Conservation (phyloP, 2,797 vertebrate genomes). For the Tokudaia muenninki region DNA sequence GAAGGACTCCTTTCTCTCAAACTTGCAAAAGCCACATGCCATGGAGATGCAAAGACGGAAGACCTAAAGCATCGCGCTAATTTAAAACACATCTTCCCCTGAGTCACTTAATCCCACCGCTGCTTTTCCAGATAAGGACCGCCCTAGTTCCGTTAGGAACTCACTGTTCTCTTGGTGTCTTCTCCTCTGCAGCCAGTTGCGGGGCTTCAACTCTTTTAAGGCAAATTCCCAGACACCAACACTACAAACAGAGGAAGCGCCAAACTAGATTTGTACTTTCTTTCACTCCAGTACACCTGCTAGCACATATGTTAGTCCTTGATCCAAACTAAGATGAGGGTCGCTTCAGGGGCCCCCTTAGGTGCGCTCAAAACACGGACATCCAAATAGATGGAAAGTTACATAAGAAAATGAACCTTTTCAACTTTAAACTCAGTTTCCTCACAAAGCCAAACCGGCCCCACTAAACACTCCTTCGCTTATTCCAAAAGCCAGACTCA, state of each 20-base stretch:
- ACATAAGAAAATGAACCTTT: neutral
- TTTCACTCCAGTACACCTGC: neutral
- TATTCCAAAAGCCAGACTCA: conserved; percentile 15
- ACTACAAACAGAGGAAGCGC: neutral
- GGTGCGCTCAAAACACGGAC: neutral
- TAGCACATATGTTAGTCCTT: neutral
- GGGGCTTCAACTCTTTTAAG: neutral
- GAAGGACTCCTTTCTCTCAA: conserved; percentile 10
- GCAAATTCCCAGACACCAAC: conserved; percentile 20
- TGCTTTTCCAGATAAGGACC: conserved; percentile 63
- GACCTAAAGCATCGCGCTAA: conserved; percentile 16
- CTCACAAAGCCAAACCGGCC: neutral
- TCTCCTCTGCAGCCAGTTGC: conserved; percentile 54
- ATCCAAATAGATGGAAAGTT: neutral
- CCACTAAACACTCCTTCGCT: neutral
- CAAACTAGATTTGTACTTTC: neutral
- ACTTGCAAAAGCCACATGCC: neutral
- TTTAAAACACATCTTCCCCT: neutral
- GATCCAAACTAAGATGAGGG: neutral
- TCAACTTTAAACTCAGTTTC: neutral
- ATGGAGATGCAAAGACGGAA: conserved; percentile 61
- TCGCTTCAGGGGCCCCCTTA: neutral
- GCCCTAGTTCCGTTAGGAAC: conserved; percentile 56
- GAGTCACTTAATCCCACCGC: conserved; percentile 5
- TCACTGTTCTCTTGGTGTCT: conserved; percentile 28